These are phyloP conservation scores for Deroplatys truncata DNA, from an alignment of 2,888 invertebrate species.

Conservation along the genomic window DNA sequence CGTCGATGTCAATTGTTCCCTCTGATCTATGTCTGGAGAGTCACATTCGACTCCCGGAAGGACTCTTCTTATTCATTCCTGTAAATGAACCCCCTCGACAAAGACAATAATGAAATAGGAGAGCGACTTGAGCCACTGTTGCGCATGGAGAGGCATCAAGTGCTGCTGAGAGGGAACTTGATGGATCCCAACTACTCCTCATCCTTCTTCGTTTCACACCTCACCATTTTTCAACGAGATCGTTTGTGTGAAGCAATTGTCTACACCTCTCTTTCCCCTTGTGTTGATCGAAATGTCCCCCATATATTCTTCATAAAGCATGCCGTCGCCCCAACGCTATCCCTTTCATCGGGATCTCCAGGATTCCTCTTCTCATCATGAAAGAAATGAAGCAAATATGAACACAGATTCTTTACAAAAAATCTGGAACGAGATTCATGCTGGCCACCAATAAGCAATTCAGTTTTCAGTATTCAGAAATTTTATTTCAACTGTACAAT, in stretches of 20 bases:
- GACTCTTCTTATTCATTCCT: neutral
- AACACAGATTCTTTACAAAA: neutral
- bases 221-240: slow-evolving; percentile 1
- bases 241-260: neutral
- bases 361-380: neutral
- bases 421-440: neutral
- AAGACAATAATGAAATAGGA: neutral
- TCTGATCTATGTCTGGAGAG: neutral
- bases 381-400: neutral
- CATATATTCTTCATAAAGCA: neutral
- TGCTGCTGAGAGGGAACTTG: neutral
- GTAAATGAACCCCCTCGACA: neutral
- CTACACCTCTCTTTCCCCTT: neutral
- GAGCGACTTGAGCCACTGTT: neutral
- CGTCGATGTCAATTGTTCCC: neutral
- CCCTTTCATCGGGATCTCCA: neutral
- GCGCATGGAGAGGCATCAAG: neutral
- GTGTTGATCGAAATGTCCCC: neutral
- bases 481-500: too few species aligned
- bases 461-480: too few species aligned
- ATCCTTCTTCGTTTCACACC: neutral
- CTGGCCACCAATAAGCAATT: too few species aligned
- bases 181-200: neutral
- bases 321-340: neutral
- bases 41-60: neutral